Evolutionary conservation across 1,140 invertebrate genomes (phyloP).

Genomic region (Danaus melanippus): DNA sequence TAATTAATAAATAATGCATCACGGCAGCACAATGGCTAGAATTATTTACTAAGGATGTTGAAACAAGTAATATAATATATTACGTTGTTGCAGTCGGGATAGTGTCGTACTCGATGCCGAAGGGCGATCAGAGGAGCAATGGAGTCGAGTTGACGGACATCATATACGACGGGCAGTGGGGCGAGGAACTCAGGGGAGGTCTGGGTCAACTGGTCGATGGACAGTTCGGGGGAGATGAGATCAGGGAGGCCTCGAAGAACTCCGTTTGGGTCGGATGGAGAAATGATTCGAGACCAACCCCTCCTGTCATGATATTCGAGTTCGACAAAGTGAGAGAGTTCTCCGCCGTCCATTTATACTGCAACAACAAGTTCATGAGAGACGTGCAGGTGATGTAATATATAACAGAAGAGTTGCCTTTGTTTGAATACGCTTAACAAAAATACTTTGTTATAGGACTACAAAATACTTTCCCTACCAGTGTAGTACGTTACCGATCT

Average conservation of each 20-base stretch:
- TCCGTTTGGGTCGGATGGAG: constrained; percentile 93
- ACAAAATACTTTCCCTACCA: too few species aligned
- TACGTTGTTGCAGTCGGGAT: constrained; percentile 79
- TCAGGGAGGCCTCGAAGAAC: constrained; percentile 79
- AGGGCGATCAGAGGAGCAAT: constrained; percentile 85
- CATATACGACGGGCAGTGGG: constrained; percentile 92
- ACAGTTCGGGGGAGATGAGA: constrained; percentile 53
- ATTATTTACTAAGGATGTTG: too few species aligned
- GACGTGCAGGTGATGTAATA: constrained; percentile 78
- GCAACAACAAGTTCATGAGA: constrained; percentile 86
- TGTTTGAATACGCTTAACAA: too few species aligned
- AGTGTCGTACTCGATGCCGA: constrained; percentile 86
- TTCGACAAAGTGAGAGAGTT: constrained; percentile 92
- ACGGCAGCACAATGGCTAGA: too few species aligned
- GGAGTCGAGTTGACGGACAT: constrained; percentile 91
- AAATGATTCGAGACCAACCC: constrained; percentile 80
- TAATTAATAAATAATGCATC: too few species aligned
- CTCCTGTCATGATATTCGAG: constrained; percentile 87
- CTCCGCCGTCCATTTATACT: constrained; percentile 85
- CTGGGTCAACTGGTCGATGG: constrained; percentile 95
- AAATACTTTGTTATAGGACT: too few species aligned
- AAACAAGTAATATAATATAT: too few species aligned
- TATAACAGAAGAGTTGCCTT: too few species aligned
- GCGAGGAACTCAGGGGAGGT: constrained; percentile 81
- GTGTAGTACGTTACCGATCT: too few species aligned